Percentiles rank a stretch among this genome's conserved stretches.
Evolutionary conservation across 2,888 invertebrate genomes (phyloP).

Genomic region (Sabellastarte sp.): DNA sequence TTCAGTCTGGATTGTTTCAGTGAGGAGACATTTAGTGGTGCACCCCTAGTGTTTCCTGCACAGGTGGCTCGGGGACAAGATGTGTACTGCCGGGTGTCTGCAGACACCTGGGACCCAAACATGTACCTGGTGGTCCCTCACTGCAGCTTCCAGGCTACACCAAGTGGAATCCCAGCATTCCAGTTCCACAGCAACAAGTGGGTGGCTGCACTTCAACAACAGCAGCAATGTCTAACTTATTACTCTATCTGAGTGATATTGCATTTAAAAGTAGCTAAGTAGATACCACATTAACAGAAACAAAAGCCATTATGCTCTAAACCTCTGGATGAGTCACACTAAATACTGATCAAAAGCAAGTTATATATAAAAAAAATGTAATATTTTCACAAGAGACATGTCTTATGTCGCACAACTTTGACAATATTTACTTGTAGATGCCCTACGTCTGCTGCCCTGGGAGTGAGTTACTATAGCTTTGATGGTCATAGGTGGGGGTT

Average conservation of each 20-base stretch:
- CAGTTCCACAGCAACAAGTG: conserved; percentile 24
- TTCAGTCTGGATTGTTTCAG: conserved; percentile 13
- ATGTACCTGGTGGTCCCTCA: conserved; percentile 22
- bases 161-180: conserved; percentile 10
- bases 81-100: conserved; percentile 17
- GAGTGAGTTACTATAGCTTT: conserved; percentile 22
- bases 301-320: too few species aligned
- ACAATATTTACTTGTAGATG: too few species aligned
- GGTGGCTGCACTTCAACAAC: too few species aligned
- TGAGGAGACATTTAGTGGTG: conserved; percentile 2
- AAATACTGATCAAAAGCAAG: too few species aligned
- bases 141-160: conserved; percentile 20
- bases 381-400: too few species aligned
- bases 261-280: too few species aligned
- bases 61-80: conserved; percentile 11
- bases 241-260: too few species aligned
- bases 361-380: too few species aligned
- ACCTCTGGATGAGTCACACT: too few species aligned
- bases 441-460: conserved; percentile 10
- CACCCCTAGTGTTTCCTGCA: conserved; percentile 8
- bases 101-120: conserved; percentile 20
- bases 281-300: too few species aligned
- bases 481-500: conserved; percentile 26
- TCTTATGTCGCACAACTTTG: too few species aligned
- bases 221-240: too few species aligned